Conservation (phyloP, 2,797 vertebrate species). For the Clarias pachynema region DNA sequence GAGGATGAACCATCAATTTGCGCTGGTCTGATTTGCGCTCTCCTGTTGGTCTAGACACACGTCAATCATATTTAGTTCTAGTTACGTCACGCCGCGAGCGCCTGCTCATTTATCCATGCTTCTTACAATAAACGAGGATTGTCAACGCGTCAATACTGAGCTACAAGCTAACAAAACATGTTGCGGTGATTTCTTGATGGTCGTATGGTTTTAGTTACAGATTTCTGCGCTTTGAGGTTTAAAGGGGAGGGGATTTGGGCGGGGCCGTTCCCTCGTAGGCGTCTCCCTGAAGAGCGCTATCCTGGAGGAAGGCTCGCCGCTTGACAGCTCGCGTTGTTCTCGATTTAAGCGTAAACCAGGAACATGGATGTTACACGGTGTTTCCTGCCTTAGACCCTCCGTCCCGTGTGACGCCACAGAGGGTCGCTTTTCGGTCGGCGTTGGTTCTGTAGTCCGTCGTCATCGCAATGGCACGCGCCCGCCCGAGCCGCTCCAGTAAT, state of each 20-base stretch:
- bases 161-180: not conserved
- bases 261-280: constrained; percentile 48
- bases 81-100: constrained; percentile 3
- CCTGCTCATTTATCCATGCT: too few species aligned
- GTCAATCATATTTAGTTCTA: constrained; percentile 37
- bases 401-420: not conserved
- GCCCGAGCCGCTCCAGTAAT: constrained; percentile 60
- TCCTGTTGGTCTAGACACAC: constrained; percentile 41
- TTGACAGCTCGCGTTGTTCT: constrained; percentile 63
- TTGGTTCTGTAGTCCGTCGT: constrained; percentile 29
- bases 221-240: not conserved
- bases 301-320: constrained; percentile 57
- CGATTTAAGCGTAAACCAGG: constrained; percentile 52
- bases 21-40: not conserved
- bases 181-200: not conserved
- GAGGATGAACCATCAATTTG: constrained; percentile 30
- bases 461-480: constrained; percentile 43
- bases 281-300: constrained; percentile 52
- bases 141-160: too few species aligned
- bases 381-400: constrained; percentile 18
- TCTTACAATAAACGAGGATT: not conserved
- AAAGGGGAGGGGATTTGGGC: constrained; percentile 33
- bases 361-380: constrained; percentile 60
- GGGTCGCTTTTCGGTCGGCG: not conserved
- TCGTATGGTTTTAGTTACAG: too few species aligned